Evolutionary conservation across 2,888 invertebrate genomes (phyloP), one percentile per base, ranked within the genome.

Genomic region (Pegoplata infirma): DNA sequence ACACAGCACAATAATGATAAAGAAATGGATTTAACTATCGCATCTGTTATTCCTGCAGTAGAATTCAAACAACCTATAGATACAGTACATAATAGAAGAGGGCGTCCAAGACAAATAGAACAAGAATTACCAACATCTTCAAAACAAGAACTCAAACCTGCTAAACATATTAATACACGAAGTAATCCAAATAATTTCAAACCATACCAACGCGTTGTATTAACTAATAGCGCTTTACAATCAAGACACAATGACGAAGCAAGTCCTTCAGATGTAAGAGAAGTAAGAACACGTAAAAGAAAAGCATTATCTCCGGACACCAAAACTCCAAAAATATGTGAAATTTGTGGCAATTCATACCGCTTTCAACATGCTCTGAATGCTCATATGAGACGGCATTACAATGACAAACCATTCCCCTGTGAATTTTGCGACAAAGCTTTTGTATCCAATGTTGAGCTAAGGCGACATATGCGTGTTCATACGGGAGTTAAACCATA

Each of bases 401-500:
- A 85, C 69, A 89, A 89, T 66, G 88, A 88, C 17, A 86, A 87
- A 0, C 88, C 88, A 2, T 89, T 85, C 75, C 82, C 82, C 49
- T 88, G 85, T 58, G 90, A 90, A 72, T 87, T 89, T 51, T 90
- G 90, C 58, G 87, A 88, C 2, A 88, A 88, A 71, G 88, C 88
- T 0, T 90, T 90, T 80, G 88, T 90, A 6, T 89, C 89, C 0
- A 87, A 88, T 25, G 89, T 90, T 0, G 90, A 90, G 59, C 72
- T 90, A 10, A 85, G 88, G 1, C 87, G 90, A 0, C 90, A 90
- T 53, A 90, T 90, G 88, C 85, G 90, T 2, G 89, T 89, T 1
- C 90, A 90, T 19, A 90, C 89, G 2, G 90, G 90, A 0, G 87
- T 88, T 19, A 89, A 90, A 80, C 90, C 90, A 0, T 90, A 90